These are phyloP conservation scores for Apeira syringaria DNA, from an alignment of 2,888 invertebrate genomes.

Conservation along the genomic window DNA sequence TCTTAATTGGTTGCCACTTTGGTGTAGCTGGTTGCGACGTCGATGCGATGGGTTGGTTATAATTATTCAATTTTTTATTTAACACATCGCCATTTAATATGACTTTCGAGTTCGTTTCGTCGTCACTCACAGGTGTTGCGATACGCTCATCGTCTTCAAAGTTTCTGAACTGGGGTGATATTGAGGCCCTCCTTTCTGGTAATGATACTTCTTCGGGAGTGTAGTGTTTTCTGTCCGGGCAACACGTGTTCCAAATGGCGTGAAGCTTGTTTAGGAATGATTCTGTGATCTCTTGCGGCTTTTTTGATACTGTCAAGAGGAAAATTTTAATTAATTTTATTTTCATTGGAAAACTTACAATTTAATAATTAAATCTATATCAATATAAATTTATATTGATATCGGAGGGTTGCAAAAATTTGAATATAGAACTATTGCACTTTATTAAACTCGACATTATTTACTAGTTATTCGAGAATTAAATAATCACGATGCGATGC, in stretches of 20 bases:
- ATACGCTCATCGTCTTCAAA: constrained; percentile 51
- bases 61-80: neutral
- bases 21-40: neutral
- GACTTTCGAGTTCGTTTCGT: constrained; percentile 33
- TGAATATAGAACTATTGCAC: too few relatives aligned
- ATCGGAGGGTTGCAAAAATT: too few relatives aligned
- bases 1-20: constrained; percentile 3
- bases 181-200: constrained; percentile 44
- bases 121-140: constrained; percentile 55
- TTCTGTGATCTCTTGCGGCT: constrained; percentile 53
- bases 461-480: too few relatives aligned
- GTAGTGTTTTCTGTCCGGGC: constrained; percentile 55
- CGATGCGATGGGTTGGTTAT: neutral
- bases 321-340: too few relatives aligned
- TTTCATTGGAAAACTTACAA: too few relatives aligned
- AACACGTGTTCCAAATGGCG: constrained; percentile 60
- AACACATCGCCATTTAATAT: neutral
- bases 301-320: constrained; percentile 54
- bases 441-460: too few relatives aligned
- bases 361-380: too few relatives aligned
- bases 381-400: too few relatives aligned
- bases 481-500: too few relatives aligned
- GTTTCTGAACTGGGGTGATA: constrained; percentile 54
- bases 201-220: constrained; percentile 38
- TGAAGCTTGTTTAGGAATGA: constrained; percentile 50